Evolutionary conservation across 2,113 vertebrate genomes (phyloP).

Genomic region (Ictidomys tridecemlineatus): DNA sequence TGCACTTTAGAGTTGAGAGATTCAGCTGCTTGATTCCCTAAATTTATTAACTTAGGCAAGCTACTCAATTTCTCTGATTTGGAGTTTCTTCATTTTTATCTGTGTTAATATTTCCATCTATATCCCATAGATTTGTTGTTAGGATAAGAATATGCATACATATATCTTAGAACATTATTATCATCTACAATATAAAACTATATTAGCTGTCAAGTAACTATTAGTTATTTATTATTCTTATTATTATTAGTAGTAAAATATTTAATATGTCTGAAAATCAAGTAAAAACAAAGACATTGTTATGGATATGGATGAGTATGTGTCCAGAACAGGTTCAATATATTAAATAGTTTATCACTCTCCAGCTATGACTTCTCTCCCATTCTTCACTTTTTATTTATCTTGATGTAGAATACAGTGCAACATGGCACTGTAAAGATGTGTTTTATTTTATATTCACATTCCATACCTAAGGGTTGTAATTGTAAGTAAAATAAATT

Average conservation of each 20-base stretch:
- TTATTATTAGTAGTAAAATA: background rate
- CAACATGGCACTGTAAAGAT: too few relatives aligned
- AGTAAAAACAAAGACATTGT: background rate
- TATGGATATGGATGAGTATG: background rate
- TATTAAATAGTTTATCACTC: background rate
- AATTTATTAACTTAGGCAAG: background rate
- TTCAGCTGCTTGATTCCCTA: background rate
- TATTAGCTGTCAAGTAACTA: background rate
- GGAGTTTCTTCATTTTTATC: background rate
- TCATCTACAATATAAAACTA: background rate
- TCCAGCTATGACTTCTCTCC: background rate
- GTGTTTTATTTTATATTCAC: too few relatives aligned
- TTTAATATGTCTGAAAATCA: background rate
- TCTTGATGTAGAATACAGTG: background rate
- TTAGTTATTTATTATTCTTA: background rate
- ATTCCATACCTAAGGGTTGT: background rate
- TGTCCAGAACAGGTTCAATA: background rate
- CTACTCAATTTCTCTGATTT: background rate
- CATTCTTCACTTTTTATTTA: background rate
- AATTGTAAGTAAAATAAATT: slow-evolving; percentile 9
- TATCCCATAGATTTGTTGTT: background rate
- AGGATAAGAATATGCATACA: background rate
- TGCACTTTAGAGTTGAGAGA: background rate
- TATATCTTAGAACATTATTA: background rate
- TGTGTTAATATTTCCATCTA: background rate